Conservation (phyloP, 2,888 invertebrate species). For the Pimpla rufipes region DNA sequence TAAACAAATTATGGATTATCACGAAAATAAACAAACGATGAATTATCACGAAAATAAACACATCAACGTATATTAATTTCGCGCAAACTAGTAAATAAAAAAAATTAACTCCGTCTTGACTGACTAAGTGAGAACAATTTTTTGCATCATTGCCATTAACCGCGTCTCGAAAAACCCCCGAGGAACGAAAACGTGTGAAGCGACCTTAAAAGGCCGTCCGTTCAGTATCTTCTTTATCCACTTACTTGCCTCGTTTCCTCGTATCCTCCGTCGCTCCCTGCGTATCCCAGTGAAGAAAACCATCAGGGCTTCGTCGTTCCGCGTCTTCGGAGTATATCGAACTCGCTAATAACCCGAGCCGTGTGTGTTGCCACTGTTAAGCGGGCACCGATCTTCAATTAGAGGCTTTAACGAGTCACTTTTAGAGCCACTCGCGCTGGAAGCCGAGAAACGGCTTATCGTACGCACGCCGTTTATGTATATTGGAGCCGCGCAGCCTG, state of each 20-base stretch:
- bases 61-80: too few relatives aligned
- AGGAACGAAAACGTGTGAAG: constrained; percentile 30
- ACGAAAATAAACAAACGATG: too few relatives aligned
- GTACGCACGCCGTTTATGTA: background rate
- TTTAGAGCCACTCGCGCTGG: constrained; percentile 56
- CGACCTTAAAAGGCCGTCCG: constrained; percentile 43
- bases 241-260: constrained; percentile 61
- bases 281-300: background rate
- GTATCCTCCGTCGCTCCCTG: constrained; percentile 62
- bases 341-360: constrained; percentile 71
- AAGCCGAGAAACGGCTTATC: constrained; percentile 35
- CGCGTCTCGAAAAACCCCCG: background rate
- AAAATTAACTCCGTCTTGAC: too few relatives aligned
- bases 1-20: too few relatives aligned
- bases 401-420: constrained; percentile 73
- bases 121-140: background rate
- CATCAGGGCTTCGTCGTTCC: constrained; percentile 48
- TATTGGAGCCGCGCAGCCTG: background rate
- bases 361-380: constrained; percentile 53
- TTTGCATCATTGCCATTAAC: background rate
- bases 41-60: too few relatives aligned
- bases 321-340: constrained; percentile 69
- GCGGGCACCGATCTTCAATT: constrained; percentile 62
- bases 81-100: too few relatives aligned
- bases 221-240: constrained; percentile 48